Conservation (phyloP, 2,113 vertebrate genomes). For the Limanda limanda region DNA sequence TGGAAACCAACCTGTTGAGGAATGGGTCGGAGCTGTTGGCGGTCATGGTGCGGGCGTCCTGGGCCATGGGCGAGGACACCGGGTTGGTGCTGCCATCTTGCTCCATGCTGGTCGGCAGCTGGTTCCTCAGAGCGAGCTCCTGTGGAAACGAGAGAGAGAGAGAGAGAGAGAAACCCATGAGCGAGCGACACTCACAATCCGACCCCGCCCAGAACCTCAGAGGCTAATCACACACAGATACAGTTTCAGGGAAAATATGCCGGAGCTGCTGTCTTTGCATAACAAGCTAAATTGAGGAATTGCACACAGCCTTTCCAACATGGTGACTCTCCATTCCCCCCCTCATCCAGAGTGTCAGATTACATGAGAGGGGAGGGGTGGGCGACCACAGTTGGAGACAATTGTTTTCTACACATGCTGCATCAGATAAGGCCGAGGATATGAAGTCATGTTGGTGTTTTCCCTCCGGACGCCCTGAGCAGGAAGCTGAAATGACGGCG, state of each 20-base stretch:
- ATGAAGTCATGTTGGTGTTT: slow-evolving; percentile 62
- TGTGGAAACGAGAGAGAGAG: slow-evolving; percentile 64
- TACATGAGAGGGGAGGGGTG: slow-evolving; percentile 56
- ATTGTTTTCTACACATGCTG: slow-evolving; percentile 72
- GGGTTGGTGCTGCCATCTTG: slow-evolving; percentile 93
- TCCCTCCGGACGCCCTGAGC: slow-evolving; percentile 30
- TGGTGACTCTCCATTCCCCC: slow-evolving; percentile 34
- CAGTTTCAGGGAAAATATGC: slow-evolving; percentile 17
- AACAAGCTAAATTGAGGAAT: slow-evolving; percentile 20
- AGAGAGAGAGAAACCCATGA: slow-evolving; percentile 15
- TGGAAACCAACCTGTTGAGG: slow-evolving; percentile 92
- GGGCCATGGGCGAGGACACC: slow-evolving; percentile 94
- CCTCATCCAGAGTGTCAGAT: slow-evolving; percentile 50
- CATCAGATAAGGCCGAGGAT: slow-evolving; percentile 69
- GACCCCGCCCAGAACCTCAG: slow-evolving; percentile 24
- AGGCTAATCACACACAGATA: slow-evolving; percentile 39
- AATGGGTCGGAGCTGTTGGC: slow-evolving; percentile 99
- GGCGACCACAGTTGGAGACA: slow-evolving; percentile 56
- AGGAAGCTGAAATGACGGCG: slow-evolving; percentile 33
- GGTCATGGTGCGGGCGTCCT: slow-evolving; percentile 97
- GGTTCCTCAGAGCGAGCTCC: slow-evolving; percentile 96
- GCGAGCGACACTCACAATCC: slow-evolving; percentile 32
- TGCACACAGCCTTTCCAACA: slow-evolving; percentile 15
- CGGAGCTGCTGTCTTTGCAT: slow-evolving; percentile 18
- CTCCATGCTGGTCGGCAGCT: slow-evolving; percentile 93